These are phyloP conservation scores for Lordiphosa fenestrarum DNA, from an alignment of 2,888 invertebrate genomes.

Conservation along the genomic window DNA sequence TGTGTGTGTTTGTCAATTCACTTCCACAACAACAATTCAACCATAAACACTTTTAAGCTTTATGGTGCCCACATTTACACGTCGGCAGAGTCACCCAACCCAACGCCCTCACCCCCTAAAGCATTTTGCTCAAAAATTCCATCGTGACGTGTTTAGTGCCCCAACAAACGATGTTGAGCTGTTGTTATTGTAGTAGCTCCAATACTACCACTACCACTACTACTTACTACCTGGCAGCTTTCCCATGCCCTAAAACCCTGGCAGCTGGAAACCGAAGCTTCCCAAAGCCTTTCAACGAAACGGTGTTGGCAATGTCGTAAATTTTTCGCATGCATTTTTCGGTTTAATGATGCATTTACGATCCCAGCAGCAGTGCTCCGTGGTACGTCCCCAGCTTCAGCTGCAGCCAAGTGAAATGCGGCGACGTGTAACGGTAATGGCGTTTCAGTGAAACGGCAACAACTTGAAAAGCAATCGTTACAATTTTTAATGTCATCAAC, in stretches of 20 bases:
- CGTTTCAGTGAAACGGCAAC: slow-evolving; percentile 46
- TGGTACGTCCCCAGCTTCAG: slow-evolving; percentile 5
- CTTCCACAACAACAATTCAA: slow-evolving; percentile 35
- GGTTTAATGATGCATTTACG: slow-evolving; percentile 77
- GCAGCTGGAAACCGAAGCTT: slow-evolving; percentile 13
- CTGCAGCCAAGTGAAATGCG: slow-evolving; percentile 36
- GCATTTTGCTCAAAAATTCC: slow-evolving; percentile 23
- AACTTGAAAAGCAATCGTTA: slow-evolving; percentile 73
- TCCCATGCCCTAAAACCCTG: slow-evolving; percentile 21
- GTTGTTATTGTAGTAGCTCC: slow-evolving; percentile 52
- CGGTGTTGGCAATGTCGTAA: slow-evolving; percentile 71
- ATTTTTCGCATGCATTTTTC: slow-evolving; percentile 74
- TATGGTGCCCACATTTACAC: slow-evolving; percentile 64
- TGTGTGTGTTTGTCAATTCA: too few species aligned
- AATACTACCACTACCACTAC: too few species aligned
- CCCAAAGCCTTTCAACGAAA: slow-evolving; percentile 39
- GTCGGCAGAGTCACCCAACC: slow-evolving; percentile 39
- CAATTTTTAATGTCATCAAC: slow-evolving; percentile 67
- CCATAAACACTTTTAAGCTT: slow-evolving; percentile 69
- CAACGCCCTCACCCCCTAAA: background rate
- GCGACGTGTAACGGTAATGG: slow-evolving; percentile 46
- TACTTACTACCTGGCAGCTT: slow-evolving; percentile 51
- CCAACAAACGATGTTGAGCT: slow-evolving; percentile 47
- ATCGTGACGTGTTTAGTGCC: slow-evolving; percentile 61
- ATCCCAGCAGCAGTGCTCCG: slow-evolving; percentile 60